Evolutionary conservation across 2,888 invertebrate species (phyloP).

Genomic region (Brachyptera putata): DNA sequence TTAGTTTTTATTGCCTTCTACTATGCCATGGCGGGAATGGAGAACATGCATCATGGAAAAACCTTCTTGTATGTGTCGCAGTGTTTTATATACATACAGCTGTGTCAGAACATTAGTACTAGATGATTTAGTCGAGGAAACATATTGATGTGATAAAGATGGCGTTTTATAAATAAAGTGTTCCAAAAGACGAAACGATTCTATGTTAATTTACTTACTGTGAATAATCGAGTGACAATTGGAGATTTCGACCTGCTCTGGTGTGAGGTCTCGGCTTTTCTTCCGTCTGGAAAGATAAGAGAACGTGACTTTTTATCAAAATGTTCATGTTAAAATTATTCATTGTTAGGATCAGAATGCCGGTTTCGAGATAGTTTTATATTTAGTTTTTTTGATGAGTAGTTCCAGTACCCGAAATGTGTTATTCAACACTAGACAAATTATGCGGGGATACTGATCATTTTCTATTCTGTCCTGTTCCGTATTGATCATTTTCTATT

Average conservation of each 20-base stretch:
- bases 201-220: constrained; percentile 18
- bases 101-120: constrained; percentile 19
- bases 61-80: constrained; percentile 26
- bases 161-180: not conserved
- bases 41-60: constrained; percentile 24
- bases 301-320: not conserved
- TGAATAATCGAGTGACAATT: constrained; percentile 18
- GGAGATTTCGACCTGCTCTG: constrained; percentile 29
- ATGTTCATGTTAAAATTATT: not conserved
- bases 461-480: too few species aligned
- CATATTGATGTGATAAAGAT: constrained; percentile 2
- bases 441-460: too few species aligned
- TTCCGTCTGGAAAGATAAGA: constrained; percentile 23
- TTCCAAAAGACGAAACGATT: not conserved
- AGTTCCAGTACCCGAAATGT: too few species aligned
- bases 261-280: constrained; percentile 29
- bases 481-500: too few species aligned
- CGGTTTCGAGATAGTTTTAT: too few species aligned
- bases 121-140: constrained; percentile 9
- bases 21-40: constrained; percentile 21
- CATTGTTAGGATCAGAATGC: too few species aligned
- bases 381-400: too few species aligned
- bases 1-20: constrained; percentile 28
- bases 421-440: too few species aligned
- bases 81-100: constrained; percentile 24